These are phyloP conservation scores for Clunio marinus DNA, from an alignment of 2,888 invertebrate species.

Conservation along the genomic window DNA sequence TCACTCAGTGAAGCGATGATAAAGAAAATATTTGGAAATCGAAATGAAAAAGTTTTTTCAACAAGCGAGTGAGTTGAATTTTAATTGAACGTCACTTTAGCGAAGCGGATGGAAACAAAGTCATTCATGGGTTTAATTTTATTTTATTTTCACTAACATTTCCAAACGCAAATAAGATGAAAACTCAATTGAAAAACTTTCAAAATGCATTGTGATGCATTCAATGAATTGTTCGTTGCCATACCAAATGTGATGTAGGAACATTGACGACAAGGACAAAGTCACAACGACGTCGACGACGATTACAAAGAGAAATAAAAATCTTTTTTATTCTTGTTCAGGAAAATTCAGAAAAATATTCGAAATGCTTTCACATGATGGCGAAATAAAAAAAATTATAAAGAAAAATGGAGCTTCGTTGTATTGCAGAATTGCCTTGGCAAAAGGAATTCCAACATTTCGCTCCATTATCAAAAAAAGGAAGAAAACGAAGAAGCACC, in stretches of 20 bases:
- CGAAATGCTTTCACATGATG: slow-evolving; percentile 27
- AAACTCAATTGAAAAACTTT: slow-evolving; percentile 29
- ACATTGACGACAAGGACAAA: not conserved
- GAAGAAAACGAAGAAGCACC: not conserved
- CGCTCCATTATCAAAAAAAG: slow-evolving; percentile 20
- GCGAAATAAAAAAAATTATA: not conserved
- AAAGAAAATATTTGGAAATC: not conserved
- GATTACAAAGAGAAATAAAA: not conserved
- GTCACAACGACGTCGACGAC: not conserved
- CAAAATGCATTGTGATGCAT: slow-evolving; percentile 25
- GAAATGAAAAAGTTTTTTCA: not conserved
- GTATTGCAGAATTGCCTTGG: slow-evolving; percentile 1
- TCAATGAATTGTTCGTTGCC: slow-evolving; percentile 10
- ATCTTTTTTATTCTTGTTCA: too few species aligned
- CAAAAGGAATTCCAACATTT: slow-evolving; percentile 6
- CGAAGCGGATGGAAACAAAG: slow-evolving; percentile 9
- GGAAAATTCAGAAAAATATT: slow-evolving; percentile 6
- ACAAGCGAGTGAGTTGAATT: slow-evolving; percentile 23
- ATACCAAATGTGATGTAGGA: too few species aligned
- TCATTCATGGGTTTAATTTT: slow-evolving; percentile 15
- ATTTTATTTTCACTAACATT: slow-evolving; percentile 5
- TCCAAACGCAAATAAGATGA: slow-evolving; percentile 26
- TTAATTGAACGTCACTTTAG: slow-evolving; percentile 35
- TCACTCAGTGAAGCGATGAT: not conserved
- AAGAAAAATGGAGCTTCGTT: not conserved